These are phyloP conservation scores for Stomatorhinus ivindoensis DNA, from an alignment of 2,113 vertebrate genomes.

Conservation along the genomic window DNA sequence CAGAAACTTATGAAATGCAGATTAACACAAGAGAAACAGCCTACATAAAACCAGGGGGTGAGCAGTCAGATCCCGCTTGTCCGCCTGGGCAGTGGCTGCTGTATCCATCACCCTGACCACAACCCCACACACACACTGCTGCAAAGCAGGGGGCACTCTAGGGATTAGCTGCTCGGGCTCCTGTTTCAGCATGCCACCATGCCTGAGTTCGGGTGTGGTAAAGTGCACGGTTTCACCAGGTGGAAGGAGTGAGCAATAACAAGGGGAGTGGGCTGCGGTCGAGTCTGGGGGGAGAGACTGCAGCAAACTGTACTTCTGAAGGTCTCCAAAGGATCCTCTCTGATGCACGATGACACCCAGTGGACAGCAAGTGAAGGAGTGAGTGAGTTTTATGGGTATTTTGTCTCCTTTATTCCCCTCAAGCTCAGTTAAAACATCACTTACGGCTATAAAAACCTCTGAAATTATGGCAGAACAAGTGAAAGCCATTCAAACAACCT, in stretches of 20 bases:
- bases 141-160: background rate
- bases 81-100: background rate
- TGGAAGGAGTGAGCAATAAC: background rate
- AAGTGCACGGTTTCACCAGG: background rate
- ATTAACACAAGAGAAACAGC: background rate
- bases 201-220: background rate
- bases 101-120: background rate
- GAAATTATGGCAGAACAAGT: background rate
- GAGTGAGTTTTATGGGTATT: background rate
- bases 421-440: background rate
- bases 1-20: background rate
- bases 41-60: background rate
- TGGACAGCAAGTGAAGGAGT: background rate
- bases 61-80: background rate
- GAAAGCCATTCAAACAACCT: background rate
- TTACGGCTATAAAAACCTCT: background rate
- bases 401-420: background rate
- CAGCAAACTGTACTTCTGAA: background rate
- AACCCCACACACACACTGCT: background rate
- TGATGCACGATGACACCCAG: background rate
- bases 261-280: background rate
- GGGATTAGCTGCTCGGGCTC: background rate
- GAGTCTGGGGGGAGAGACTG: background rate
- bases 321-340: background rate
- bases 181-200: background rate